Conservation (phyloP, 2,113 vertebrate species). For the Tretioscincus oriximinensis region DNA sequence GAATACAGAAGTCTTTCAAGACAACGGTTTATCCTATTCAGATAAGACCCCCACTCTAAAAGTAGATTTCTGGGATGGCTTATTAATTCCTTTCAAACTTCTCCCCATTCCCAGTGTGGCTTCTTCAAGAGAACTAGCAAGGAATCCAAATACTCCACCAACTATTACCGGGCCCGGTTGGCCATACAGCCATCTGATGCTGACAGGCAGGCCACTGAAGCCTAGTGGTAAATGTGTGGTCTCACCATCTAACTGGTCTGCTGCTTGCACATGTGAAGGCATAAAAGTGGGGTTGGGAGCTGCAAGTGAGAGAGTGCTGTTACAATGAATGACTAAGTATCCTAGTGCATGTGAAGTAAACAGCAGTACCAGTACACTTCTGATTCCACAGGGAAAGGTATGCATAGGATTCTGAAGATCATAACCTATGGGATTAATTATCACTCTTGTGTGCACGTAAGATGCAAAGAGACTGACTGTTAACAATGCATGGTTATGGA, state of each 20-base stretch:
- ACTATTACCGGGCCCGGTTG: slow-evolving; percentile 85
- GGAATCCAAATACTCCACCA: slow-evolving; percentile 78
- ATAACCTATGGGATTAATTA: neutral
- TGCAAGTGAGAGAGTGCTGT: neutral
- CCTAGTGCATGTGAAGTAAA: neutral
- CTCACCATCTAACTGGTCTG: neutral
- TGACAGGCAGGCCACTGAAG: slow-evolving; percentile 79
- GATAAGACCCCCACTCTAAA: neutral
- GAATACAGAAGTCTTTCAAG: neutral
- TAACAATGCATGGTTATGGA: slow-evolving; percentile 13
- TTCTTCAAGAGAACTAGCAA: slow-evolving; percentile 85
- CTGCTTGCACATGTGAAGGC: slow-evolving; percentile 3
- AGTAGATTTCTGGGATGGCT: neutral
- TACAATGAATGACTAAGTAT: neutral
- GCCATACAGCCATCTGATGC: slow-evolving; percentile 86
- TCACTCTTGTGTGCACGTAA: neutral
- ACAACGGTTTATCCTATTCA: neutral
- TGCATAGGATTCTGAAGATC: neutral
- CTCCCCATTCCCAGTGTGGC: slow-evolving; percentile 78
- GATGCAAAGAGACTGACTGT: neutral
- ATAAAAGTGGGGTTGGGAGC: neutral
- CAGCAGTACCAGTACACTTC: slow-evolving; percentile 8
- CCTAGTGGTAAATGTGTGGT: slow-evolving; percentile 47
- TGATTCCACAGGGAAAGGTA: slow-evolving; percentile 33
- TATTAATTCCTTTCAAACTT: slow-evolving; percentile 10